Base-by-base conservation (phyloP, 2,888 invertebrate genomes). In the Acanthoscelides obtectus region DNA sequence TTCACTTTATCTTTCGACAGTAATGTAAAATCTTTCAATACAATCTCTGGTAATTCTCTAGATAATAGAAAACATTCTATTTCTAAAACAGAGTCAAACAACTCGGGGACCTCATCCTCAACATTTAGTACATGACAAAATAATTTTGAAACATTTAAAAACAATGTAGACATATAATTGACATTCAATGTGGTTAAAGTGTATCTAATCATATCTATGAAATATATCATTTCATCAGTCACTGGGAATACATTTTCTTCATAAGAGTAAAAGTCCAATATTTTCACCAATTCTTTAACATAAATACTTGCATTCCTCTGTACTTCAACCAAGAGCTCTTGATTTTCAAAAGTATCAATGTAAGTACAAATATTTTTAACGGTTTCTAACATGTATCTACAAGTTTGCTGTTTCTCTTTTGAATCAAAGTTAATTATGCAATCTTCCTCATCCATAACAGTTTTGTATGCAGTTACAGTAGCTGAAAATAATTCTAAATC, bases 241-340 rank as follows among this genome's bases (percentile, higher is more conserved):
- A 83, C 22, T 22, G 83, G 81, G 22, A 81, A 73, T 8, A 83
- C 69, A 76, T 81, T 80, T 68, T 79, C 78, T 76, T 80, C 77
- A 20, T 69, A 68, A 25, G 76, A 76, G 66, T 77, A 80, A 76
- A 76, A 80, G 22, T 76, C 71, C 8, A 81, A 73, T 64, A 83
- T 73, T 70, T 79, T 76, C 70, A 72, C 71, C 64, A 79, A 69
- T 68, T 80, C 76, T 45, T 74, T 66, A 12, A 77, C 20, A 69
- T 80, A 77, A 69, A 75, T 69, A 69, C 77, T 73, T 2, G 72
- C 73, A 75, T 77, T 72, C 20, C 72, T 66, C 67, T 70, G 73
- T 69, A 79, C 75, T 66, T 74, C 70, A 45, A 67, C 64, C 17
- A 73, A 22, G 66, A 78, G 68, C 6, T 72, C 64, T 63, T 72